Evolutionary conservation across 1,140 invertebrate species (phyloP), one percentile per base, ranked within the genome.

Genomic region (Aphaenogaster floridana): DNA sequence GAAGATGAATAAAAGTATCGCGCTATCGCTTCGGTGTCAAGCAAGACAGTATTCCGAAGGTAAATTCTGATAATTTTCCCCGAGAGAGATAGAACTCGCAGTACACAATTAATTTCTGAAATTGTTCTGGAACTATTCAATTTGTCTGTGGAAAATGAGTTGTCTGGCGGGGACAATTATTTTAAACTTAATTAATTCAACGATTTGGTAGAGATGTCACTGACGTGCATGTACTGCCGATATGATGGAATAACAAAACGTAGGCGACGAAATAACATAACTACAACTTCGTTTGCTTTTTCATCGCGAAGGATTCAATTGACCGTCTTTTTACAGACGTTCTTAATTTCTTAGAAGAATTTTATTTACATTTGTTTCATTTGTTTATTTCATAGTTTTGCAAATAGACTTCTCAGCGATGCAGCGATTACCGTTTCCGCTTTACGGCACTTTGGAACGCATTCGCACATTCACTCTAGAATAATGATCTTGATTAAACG

Each of bases 401-500:
- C 15, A 59, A 72, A 72, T 83, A 52, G 28, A 59, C 11, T 72
- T 5, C 28, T 59, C 36, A 17, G 61, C 48, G 36, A 39, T 74
- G 3, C 17, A 42, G 36, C 34, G 13, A 80, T 71, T 71, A 11
- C 3, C 21, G 50, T 57, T 83, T 61, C 21, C 50, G 13, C 9
- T 59, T 72, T 48, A 48, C 54, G 36, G 6, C 9, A 52, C 11
- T 45, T 13, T 36, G 28, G 17, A 36, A 74, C 39, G 13, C 42
- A 13, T 48, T 36, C 42, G 13, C 21, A 13, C 39, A 39, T 34
- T 80, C 11, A 11, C 7, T 48, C 5, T 21, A 34, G 17, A 72
- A 84, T 84, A 61, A 74, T 42, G 28, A 61, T 61, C 13, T 45
- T 42, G 54, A 74, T 84, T 84, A 84, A 84, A 76, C 28, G 54